These are phyloP conservation scores for Cariama cristata DNA, from an alignment of 2,113 vertebrate species.

Conservation along the genomic window DNA sequence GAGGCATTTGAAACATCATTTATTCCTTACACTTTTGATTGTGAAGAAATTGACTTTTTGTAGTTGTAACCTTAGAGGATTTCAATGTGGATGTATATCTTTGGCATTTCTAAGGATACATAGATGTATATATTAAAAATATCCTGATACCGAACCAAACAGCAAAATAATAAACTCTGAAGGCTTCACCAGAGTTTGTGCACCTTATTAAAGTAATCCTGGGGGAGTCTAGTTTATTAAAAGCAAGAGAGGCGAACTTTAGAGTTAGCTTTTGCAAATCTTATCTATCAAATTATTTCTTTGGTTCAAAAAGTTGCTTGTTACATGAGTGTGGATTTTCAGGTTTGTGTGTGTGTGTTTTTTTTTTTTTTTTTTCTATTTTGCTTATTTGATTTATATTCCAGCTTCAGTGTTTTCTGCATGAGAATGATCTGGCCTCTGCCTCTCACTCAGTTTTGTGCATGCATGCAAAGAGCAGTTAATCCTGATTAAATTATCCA, in stretches of 20 bases:
- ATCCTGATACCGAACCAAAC: accelerated
- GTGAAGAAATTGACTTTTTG: neutral
- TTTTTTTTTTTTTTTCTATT: neutral
- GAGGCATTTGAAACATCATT: neutral
- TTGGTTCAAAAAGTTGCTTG: neutral
- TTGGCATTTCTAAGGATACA: neutral
- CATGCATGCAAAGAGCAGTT: neutral
- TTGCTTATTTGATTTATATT: neutral
- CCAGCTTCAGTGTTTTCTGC: neutral
- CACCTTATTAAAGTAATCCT: neutral
- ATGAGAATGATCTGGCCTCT: neutral
- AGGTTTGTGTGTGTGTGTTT: no score
- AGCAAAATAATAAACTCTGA: neutral
- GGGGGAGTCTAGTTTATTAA: neutral
- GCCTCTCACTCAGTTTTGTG: neutral
- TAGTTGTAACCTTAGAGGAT: neutral
- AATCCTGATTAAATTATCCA: neutral
- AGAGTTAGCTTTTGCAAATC: neutral
- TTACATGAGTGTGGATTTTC: neutral
- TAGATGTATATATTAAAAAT: neutral
- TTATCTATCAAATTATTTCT: neutral
- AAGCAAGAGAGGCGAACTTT: neutral
- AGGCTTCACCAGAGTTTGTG: neutral
- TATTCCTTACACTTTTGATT: neutral
- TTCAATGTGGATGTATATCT: neutral